Conservation (phyloP, 2,888 invertebrate species). For the Didymodactylos carnosus region DNA sequence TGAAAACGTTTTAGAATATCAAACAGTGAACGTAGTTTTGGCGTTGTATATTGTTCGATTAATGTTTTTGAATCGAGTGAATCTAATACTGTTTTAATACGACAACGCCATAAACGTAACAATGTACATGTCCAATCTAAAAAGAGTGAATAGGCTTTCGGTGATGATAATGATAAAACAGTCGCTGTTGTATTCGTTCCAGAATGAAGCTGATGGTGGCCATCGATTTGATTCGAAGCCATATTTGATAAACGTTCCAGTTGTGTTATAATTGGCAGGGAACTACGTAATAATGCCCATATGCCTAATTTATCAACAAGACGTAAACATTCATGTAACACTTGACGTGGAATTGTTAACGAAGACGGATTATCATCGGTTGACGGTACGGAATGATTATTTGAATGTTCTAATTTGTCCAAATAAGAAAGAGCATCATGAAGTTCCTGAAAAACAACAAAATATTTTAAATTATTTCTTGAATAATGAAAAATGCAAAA, state of each 20-base stretch:
- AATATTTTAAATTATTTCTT: no score
- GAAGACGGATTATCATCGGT: neutral
- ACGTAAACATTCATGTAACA: constrained; percentile 9
- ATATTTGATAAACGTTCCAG: constrained; percentile 5
- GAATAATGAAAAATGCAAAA: neutral
- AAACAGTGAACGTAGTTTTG: constrained; percentile 1
- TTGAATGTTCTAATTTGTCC: neutral
- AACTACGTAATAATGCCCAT: constrained; percentile 6
- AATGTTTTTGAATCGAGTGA: neutral
- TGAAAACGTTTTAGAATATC: neutral
- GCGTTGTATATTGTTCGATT: neutral
- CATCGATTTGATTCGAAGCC: neutral
- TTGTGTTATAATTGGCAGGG: constrained; percentile 10
- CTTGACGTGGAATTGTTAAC: neutral
- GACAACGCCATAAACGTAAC: neutral
- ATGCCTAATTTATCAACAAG: constrained; percentile 9
- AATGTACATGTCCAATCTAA: neutral
- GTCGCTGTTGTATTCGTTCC: neutral
- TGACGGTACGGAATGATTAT: neutral
- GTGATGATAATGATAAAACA: neutral
- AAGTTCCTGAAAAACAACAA: neutral
- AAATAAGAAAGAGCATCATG: neutral
- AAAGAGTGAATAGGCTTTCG: neutral
- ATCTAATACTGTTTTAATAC: neutral
- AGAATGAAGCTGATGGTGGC: neutral